Evolutionary conservation across 1,140 invertebrate genomes (phyloP).

Genomic region (Eulimnadia texana): DNA sequence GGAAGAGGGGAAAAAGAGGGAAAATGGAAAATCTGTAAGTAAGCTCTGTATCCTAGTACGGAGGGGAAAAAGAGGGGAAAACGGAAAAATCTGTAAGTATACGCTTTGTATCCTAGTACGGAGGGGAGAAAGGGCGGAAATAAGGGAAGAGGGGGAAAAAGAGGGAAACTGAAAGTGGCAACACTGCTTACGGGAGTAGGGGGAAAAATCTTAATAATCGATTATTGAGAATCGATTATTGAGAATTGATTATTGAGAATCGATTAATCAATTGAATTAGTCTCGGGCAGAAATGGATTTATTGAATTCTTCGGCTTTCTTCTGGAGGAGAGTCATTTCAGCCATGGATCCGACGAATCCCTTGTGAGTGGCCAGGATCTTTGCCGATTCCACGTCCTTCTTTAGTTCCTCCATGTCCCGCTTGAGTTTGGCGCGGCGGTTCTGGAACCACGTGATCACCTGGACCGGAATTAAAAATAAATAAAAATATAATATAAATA

Average conservation of each 20-base stretch:
- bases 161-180: no score
- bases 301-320: constrained; percentile 15
- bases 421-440: constrained; percentile 89
- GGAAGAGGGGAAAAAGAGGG: no score
- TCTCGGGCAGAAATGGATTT: constrained; percentile 1
- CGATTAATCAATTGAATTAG: neutral
- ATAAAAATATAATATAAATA: no score
- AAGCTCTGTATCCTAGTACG: no score
- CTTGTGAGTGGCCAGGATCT: constrained; percentile 48
- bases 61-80: no score
- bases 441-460: constrained; percentile 99
- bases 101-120: no score
- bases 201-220: neutral
- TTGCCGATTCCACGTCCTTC: constrained; percentile 87
- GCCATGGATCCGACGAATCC: constrained; percentile 5
- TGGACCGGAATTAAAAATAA: no score
- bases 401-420: constrained; percentile 95
- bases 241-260: neutral
- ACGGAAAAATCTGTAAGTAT: no score
- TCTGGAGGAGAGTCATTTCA: constrained; percentile 5
- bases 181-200: no score
- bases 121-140: no score
- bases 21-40: no score
- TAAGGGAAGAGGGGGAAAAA: no score
- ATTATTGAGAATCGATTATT: neutral